Percentiles rank a stretch among this genome's conserved stretches.
Conservation (phyloP, 1,140 invertebrate species). For the Dreissena rostriformis region DNA sequence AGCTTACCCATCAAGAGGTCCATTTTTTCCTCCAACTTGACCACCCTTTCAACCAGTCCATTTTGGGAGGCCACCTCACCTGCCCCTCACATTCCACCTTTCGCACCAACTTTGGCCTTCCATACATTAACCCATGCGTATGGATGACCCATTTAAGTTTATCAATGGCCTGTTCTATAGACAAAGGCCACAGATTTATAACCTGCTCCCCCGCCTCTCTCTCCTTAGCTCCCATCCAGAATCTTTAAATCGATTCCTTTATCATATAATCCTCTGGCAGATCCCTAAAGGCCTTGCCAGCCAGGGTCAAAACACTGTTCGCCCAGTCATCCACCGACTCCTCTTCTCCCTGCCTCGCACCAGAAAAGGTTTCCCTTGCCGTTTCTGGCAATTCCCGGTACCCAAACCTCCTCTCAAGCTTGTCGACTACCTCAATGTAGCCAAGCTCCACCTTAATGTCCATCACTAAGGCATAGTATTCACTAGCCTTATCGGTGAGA, state of each 20-base stretch:
- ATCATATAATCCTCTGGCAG: conserved; percentile 25
- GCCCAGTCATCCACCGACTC: conserved; percentile 37
- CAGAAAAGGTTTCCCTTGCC: background rate
- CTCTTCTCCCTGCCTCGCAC: background rate
- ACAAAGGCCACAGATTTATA: background rate
- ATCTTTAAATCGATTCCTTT: background rate
- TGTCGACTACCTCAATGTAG: background rate
- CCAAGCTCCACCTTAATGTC: background rate
- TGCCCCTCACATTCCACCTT: background rate
- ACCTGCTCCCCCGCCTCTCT: conserved; percentile 16
- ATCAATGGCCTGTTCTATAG: background rate
- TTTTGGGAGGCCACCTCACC: background rate
- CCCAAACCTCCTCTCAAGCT: conserved; percentile 24
- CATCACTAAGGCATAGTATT: conserved; percentile 12
- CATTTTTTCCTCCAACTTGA: background rate
- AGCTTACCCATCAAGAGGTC: background rate
- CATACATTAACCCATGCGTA: background rate
- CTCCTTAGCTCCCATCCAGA: conserved; percentile 16
- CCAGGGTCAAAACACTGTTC: conserved; percentile 4
- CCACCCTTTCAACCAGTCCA: background rate
- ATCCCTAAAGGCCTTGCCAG: conserved; percentile 7
- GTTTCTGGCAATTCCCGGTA: conserved; percentile 1
- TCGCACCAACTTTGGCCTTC: background rate
- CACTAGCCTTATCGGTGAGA: conserved; percentile 17
- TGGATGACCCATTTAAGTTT: background rate